Conservation (phyloP, 1,140 invertebrate species). For the Reticulitermes speratus region DNA sequence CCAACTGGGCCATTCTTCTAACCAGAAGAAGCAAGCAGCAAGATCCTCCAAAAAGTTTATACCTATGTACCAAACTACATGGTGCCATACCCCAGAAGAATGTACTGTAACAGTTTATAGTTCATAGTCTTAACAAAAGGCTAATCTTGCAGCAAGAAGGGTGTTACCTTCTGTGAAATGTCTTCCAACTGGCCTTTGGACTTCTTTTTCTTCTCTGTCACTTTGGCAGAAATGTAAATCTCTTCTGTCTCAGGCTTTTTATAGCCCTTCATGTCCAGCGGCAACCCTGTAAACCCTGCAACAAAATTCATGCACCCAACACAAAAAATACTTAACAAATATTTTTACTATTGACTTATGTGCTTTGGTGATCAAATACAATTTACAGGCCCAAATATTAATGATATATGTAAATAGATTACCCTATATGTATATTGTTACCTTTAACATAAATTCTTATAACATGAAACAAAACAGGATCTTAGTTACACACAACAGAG, state of each 20-base stretch:
- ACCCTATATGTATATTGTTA: too few relatives aligned
- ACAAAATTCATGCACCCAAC: not conserved
- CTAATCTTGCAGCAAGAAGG: not conserved
- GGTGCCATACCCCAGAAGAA: not conserved
- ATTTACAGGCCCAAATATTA: too few relatives aligned
- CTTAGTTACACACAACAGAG: too few relatives aligned
- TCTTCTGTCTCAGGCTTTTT: slow-evolving; percentile 27
- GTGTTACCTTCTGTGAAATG: not conserved
- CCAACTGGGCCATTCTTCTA: too few relatives aligned
- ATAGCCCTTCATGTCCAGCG: slow-evolving; percentile 33
- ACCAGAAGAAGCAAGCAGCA: too few relatives aligned
- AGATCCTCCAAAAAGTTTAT: not conserved
- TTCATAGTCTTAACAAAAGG: not conserved
- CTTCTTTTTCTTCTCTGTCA: slow-evolving; percentile 36
- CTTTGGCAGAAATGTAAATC: slow-evolving; percentile 35
- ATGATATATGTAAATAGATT: too few relatives aligned
- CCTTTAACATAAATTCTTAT: too few relatives aligned
- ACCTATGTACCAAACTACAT: not conserved
- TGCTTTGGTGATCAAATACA: too few relatives aligned
- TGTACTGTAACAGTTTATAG: not conserved
- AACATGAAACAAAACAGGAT: too few relatives aligned
- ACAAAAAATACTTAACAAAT: slow-evolving; percentile 8
- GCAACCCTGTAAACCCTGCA: slow-evolving; percentile 31
- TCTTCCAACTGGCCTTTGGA: slow-evolving; percentile 22
- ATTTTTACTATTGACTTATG: not conserved